Conservation (phyloP, 2,113 vertebrate species). For the Cyrtonyx montezumae region DNA sequence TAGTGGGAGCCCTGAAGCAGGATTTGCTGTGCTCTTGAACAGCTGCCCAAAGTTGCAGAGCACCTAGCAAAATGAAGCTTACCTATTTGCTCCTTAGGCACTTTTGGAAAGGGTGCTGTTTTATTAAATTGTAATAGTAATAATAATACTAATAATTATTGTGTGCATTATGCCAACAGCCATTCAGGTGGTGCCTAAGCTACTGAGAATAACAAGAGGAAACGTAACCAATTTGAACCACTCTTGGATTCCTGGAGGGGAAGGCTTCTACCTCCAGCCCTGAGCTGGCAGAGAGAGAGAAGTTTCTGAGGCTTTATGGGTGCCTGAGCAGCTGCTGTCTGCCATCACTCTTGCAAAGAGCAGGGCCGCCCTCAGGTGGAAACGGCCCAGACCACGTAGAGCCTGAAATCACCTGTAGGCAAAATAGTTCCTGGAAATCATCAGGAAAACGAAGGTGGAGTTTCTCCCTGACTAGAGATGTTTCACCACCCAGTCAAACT, state of each 20-base stretch:
- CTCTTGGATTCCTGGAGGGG: not conserved
- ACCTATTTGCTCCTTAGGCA: constrained; percentile 27
- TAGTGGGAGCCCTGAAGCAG: constrained; percentile 37
- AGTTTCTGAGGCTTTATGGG: not conserved
- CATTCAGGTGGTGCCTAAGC: not conserved
- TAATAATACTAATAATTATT: constrained; percentile 39
- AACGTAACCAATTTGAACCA: not conserved
- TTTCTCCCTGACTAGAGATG: not conserved
- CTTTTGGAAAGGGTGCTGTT: constrained; percentile 16
- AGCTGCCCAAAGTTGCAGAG: constrained; percentile 4
- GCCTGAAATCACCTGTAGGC: not conserved
- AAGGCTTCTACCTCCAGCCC: not conserved
- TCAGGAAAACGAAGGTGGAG: not conserved
- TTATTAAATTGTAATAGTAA: constrained; percentile 13
- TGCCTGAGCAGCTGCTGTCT: not conserved
- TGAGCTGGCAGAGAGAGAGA: not conserved
- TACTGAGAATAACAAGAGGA: constrained; percentile 31
- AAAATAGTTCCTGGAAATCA: not conserved
- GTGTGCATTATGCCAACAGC: not conserved
- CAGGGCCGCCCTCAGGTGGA: not conserved
- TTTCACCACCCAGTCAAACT: not conserved
- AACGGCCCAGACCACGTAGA: not conserved
- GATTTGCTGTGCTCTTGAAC: constrained; percentile 23
- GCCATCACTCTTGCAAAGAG: not conserved
- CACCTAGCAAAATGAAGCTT: constrained; percentile 5